phyloP scores from a whole-genome alignment of 2,888 invertebrate genomes.

The Rhabditoides inermis region DNA sequence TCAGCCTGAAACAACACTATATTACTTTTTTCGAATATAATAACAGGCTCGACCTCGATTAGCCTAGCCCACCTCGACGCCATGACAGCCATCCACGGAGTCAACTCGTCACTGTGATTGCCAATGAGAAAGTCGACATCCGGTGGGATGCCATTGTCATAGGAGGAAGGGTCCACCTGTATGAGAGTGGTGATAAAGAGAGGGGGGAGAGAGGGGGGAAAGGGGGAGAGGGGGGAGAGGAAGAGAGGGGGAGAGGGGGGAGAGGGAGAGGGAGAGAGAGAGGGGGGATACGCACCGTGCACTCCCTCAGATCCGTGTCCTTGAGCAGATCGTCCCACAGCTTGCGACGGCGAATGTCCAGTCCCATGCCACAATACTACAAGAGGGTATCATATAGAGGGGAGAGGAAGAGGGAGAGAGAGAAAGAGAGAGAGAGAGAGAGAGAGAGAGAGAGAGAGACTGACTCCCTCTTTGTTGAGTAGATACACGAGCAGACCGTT shows the following conservation, averaged over 20 bases:
- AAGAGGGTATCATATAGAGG: no score
- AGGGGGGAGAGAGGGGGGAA: no score
- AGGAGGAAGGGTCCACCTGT: neutral
- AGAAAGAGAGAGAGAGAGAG: no score
- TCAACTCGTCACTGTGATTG: constrained; percentile 97
- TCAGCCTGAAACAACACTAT: constrained; percentile 24
- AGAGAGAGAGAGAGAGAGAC: no score
- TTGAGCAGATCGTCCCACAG: constrained; percentile 67
- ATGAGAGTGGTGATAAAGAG: no score
- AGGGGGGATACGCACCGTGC: no score
- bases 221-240: no score
- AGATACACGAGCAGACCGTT: constrained; percentile 65
- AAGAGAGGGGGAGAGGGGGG: no score
- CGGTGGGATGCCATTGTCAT: constrained; percentile 14
- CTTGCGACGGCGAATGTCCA: constrained; percentile 63
- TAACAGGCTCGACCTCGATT: neutral
- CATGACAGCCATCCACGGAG: constrained; percentile 92
- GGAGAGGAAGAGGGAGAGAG: no score
- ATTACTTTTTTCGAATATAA: neutral
- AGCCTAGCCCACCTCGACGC: constrained; percentile 63
- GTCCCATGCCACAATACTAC: constrained; percentile 21
- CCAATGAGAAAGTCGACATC: constrained; percentile 66
- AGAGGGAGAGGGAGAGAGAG: no score
- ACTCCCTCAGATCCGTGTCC: constrained; percentile 12
- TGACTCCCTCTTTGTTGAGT: constrained; percentile 28